Base-by-base conservation (phyloP, 2,888 invertebrate species). In the Andrena fulva region DNA sequence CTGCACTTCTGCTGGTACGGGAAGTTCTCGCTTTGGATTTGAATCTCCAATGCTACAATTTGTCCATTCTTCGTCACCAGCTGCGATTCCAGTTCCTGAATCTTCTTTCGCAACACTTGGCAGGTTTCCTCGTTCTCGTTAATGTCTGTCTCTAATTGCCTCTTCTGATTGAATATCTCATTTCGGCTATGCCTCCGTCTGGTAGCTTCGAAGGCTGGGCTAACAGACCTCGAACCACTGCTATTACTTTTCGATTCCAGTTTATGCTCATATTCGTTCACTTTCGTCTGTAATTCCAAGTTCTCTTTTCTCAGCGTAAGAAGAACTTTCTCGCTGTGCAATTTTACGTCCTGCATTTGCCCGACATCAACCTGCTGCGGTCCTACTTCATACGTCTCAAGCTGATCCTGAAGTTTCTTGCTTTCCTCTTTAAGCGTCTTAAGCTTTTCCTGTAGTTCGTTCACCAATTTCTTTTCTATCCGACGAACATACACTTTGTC, bases 381-480 rank as follows among this genome's bases (percentile, higher is more conserved):
- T 12, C 6, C 24, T n/a, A 27, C 24, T 42, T 29, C 52, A 20
- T 29, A 67, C 0, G 7, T 5, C 27, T 60, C 48, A 4, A 73
- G 10, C 33, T 67, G 42, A 0, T 10, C 6, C 1, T 62, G 50
- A 10, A 78, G n/a, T 2, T 64, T 64, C 27, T 80, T 31, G 33
- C 80, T 77, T n/a, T 92, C 91, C 3, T 85, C 82, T 74, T 94
- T 94, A 0, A 94, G 92, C 24, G 92, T 93, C 71, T 90, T 93
- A 12, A 95, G 77, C 63, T 80, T 83, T 1, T 68, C 59, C 2
- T 66, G 59, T 6, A 85, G 77, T 29, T 80, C 79, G 8, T 80
- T 74, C 24, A 80, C 2, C 8, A 62, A 0, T 68, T 80, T 80
- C 24, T 77, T 83, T 31, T 81, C 79, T 12, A 20, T 24, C 20